Percentiles rank a stretch among this genome's conserved stretches.
phyloP scores from a whole-genome alignment of 2,797 vertebrate species.

The Lutjanus campechanus region DNA sequence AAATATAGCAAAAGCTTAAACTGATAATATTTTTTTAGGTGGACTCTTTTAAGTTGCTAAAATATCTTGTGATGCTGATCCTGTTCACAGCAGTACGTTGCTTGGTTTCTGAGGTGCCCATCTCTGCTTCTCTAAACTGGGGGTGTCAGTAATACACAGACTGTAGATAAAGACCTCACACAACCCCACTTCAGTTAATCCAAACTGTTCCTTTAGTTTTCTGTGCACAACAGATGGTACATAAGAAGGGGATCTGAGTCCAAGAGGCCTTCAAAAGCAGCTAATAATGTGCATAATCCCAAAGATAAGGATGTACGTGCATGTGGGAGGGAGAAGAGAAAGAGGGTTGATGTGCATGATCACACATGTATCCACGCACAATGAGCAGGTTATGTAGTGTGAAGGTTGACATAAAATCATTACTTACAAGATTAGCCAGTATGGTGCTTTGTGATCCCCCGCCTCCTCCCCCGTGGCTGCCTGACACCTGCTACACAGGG shows the following conservation, averaged over 20 bases:
- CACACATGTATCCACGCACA: not conserved
- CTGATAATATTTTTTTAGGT: too few species aligned
- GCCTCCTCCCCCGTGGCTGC: constrained; percentile 35
- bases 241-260: constrained; percentile 60
- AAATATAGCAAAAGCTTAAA: too few species aligned
- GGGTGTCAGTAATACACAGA: too few species aligned
- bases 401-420: constrained; percentile 63
- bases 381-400: constrained; percentile 28
- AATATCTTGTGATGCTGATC: too few species aligned
- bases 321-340: constrained; percentile 11
- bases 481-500: constrained; percentile 74
- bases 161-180: too few species aligned
- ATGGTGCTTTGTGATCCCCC: constrained; percentile 38
- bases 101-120: too few species aligned
- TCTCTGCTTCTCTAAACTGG: too few species aligned
- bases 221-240: constrained; percentile 76
- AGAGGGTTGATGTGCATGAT: constrained; percentile 7
- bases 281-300: constrained; percentile 68
- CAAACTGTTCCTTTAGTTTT: constrained; percentile 16
- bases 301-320: constrained; percentile 43
- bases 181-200: too few species aligned
- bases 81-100: too few species aligned
- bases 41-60: too few species aligned
- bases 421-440: constrained; percentile 61
- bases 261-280: constrained; percentile 54